phyloP scores from a whole-genome alignment of 23 tunicate genomes.

The Clavelina lepadiformis region DNA sequence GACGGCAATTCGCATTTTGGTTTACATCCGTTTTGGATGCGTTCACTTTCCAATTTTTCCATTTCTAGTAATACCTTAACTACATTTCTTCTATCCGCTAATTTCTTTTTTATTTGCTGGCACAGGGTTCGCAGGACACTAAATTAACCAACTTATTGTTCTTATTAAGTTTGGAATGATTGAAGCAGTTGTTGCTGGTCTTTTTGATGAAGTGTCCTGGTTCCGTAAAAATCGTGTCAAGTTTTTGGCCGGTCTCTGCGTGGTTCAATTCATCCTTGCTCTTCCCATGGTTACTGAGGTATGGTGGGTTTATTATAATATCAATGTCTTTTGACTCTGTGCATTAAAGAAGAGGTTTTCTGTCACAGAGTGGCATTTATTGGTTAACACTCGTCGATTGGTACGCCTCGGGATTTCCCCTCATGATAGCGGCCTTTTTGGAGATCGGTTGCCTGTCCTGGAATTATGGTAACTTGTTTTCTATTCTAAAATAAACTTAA shows the following conservation, averaged over 20 bases:
- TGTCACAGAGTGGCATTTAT: slow-evolving; percentile 61
- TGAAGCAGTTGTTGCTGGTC: slow-evolving; percentile 48
- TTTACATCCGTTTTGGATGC: too few species aligned
- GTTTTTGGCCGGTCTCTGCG: slow-evolving; percentile 44
- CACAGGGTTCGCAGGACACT: too few species aligned
- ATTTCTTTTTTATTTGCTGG: too few species aligned
- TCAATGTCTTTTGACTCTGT: too few species aligned
- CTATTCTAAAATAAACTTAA: too few species aligned
- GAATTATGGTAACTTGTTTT: too few species aligned
- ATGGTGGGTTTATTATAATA: not conserved
- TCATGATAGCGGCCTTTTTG: slow-evolving; percentile 52
- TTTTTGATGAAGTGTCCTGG: slow-evolving; percentile 37
- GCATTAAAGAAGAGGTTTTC: too few species aligned
- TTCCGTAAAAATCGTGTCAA: slow-evolving; percentile 39
- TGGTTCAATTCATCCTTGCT: slow-evolving; percentile 29
- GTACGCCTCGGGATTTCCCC: slow-evolving; percentile 61
- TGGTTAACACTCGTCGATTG: slow-evolving; percentile 71
- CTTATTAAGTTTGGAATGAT: slow-evolving; percentile 78
- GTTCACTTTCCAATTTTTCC: too few species aligned
- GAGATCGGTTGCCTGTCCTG: slow-evolving; percentile 63
- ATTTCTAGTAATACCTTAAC: too few species aligned
- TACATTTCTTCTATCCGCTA: too few species aligned
- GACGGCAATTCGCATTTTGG: too few species aligned
- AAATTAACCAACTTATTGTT: too few species aligned
- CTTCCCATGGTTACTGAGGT: slow-evolving; percentile 69